Base-by-base conservation (phyloP, 2,113 vertebrate genomes). In the Campylorhamphus procurvoides region DNA sequence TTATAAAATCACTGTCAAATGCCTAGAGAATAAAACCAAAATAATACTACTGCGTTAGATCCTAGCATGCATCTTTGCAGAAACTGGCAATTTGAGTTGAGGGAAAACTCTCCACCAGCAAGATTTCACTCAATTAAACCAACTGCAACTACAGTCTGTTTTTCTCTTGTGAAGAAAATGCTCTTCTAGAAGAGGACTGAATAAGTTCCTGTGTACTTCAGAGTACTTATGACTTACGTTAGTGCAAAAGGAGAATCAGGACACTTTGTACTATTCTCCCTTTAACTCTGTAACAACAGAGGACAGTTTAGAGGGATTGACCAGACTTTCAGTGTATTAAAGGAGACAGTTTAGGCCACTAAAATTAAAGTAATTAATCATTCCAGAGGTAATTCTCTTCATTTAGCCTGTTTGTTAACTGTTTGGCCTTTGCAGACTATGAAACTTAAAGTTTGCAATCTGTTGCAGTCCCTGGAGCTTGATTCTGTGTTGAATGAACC, bases 311-410 rank as follows among this genome's bases (percentile, higher is more conserved):
- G 40, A 86, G 15, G n/a, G 28, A 64, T 40, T 75, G 76, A 71
- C 39, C 56, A 71, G 82, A 52, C 72, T 71, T 84, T 56, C 27
- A 31, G 4, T 3, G 0, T 50, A 78, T 18, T 53, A 58, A 93
- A 49, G 66, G 52, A 84, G 52, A 74, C 37, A 52, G 52, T 75
- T 93, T n/a, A 95, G 68, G 16, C 37, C 55, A 84, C 56, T 64
- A 55, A 93, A 88, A 84, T 88, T 67, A 44, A 95, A 89, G 69
- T 29, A 88, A 89, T 87, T 81, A 84, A 94, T 95, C 64, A 88
- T 74, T 84, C 19, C 66, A 78, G 75, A 94, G 44, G 44, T 59
- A 82, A 77, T 78, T 77, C 39, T 72, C 11, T 27, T 80, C 8
- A 60, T 75, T 46, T 76, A 67, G 16, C 25, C 25, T 42, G 24